Evolutionary conservation across 2,113 vertebrate species (phyloP).

Genomic region (Melierax canorus): DNA sequence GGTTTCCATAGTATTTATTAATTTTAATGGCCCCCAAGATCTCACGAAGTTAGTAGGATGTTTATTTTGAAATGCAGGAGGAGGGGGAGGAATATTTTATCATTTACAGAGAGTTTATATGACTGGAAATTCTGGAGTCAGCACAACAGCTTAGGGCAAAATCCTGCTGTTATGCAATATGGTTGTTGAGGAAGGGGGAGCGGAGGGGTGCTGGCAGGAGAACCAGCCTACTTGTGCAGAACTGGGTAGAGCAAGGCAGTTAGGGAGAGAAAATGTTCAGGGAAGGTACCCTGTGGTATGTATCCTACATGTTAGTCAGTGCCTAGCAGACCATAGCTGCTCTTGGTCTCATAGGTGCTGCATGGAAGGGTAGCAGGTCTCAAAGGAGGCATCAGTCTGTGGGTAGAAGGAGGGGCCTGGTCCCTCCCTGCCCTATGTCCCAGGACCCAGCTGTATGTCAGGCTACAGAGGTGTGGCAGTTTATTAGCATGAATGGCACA

Average conservation of each 20-base stretch:
- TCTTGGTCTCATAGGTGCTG: background rate
- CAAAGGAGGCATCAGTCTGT: background rate
- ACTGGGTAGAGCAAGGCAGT: background rate
- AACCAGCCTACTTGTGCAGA: background rate
- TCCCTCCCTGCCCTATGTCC: background rate
- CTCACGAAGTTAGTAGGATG: background rate
- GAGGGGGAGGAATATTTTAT: background rate
- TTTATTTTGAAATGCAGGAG: background rate
- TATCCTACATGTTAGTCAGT: background rate
- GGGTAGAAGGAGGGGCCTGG: background rate
- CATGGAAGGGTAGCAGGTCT: background rate
- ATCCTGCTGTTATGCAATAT: conserved; percentile 12
- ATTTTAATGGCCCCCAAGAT: conserved; percentile 13
- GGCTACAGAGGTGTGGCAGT: accelerated
- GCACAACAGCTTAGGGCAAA: conserved; percentile 15
- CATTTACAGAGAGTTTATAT: background rate
- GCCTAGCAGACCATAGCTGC: background rate
- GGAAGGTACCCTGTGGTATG: accelerated
- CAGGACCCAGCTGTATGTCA: background rate
- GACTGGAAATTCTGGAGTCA: background rate
- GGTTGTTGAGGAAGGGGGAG: background rate
- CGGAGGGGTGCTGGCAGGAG: background rate
- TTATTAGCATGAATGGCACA: background rate
- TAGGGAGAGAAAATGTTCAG: background rate
- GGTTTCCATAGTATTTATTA: background rate